Percentiles rank a stretch among this genome's conserved stretches.
phyloP scores from a whole-genome alignment of 2,888 invertebrate species.

The Druceiella hillmani region DNA sequence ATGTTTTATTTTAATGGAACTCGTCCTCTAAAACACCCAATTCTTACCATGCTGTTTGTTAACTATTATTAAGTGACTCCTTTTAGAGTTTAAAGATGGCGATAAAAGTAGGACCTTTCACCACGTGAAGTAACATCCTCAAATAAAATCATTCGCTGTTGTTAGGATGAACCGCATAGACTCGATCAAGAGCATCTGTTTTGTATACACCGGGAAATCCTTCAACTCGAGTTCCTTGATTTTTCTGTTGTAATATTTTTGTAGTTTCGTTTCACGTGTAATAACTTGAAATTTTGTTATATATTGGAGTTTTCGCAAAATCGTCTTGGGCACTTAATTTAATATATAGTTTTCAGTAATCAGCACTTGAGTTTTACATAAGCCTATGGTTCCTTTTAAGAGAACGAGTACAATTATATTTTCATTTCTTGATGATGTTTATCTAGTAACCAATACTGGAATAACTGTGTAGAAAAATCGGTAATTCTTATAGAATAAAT shows the following conservation, averaged over 20 bases:
- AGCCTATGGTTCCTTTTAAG: no score
- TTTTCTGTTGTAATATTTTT: conserved; percentile 20
- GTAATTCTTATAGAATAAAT: no score
- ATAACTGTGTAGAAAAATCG: no score
- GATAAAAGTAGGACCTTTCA: conserved; percentile 28
- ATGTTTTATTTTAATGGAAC: conserved; percentile 24
- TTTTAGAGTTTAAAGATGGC: conserved; percentile 15
- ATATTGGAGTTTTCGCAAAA: conserved; percentile 22
- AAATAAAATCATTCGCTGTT: conserved; percentile 23
- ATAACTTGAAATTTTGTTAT: conserved; percentile 16
- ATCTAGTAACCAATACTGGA: no score
- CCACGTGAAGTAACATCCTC: conserved; percentile 24
- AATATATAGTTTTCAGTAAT: no score
- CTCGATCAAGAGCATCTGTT: conserved; percentile 22
- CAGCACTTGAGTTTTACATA: no score
- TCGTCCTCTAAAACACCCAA: conserved; percentile 29
- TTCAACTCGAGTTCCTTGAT: conserved; percentile 19
- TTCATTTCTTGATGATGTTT: no score
- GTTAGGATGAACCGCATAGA: conserved; percentile 21
- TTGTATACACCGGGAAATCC: conserved; percentile 22
- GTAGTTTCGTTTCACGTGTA: conserved; percentile 18
- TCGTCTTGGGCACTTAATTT: conserved; percentile 21
- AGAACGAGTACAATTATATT: no score
- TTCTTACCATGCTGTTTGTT: conserved; percentile 22
- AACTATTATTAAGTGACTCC: conserved; percentile 21